Conservation (phyloP, 53 echinoderm and acorn worm species). For the Pentamera pediparva region DNA sequence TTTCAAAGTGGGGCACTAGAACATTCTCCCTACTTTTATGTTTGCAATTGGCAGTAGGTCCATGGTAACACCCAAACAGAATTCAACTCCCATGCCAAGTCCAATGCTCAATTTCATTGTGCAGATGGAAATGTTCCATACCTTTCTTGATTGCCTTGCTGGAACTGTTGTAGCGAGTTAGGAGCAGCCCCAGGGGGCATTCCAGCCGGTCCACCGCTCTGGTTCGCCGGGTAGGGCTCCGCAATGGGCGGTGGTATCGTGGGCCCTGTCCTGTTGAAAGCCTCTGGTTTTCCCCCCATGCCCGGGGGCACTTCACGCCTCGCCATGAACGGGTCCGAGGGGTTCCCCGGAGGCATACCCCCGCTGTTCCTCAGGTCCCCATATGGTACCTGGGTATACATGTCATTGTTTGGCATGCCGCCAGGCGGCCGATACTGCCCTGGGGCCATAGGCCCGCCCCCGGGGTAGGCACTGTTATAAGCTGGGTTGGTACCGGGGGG, state of each 20-base stretch:
- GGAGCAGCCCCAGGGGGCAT: neutral
- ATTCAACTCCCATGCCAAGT: too few species aligned
- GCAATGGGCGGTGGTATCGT: neutral
- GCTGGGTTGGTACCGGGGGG: neutral
- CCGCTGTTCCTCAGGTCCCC: slow-evolving; percentile 28
- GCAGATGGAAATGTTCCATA: too few species aligned
- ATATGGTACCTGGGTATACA: slow-evolving; percentile 12
- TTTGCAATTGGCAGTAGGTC: too few species aligned
- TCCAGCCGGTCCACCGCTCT: neutral
- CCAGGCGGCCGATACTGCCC: slow-evolving; percentile 14
- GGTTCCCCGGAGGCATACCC: slow-evolving; percentile 12
- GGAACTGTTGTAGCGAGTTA: slow-evolving; percentile 13
- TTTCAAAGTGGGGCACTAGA: too few species aligned
- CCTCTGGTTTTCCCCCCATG: slow-evolving; percentile 25
- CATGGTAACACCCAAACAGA: too few species aligned
- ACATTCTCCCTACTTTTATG: too few species aligned
- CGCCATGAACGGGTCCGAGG: slow-evolving; percentile 17
- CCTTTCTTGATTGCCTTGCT: slow-evolving; percentile 30
- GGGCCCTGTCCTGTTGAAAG: slow-evolving; percentile 22
- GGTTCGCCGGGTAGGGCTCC: slow-evolving; percentile 19
- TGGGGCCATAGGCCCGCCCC: neutral
- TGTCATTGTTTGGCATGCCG: slow-evolving; percentile 22
- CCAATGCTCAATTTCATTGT: too few species aligned
- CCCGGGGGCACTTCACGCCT: slow-evolving; percentile 7
- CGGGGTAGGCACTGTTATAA: slow-evolving; percentile 12